Conservation (phyloP, 2,797 vertebrate genomes). For the Thunnus albacares region DNA sequence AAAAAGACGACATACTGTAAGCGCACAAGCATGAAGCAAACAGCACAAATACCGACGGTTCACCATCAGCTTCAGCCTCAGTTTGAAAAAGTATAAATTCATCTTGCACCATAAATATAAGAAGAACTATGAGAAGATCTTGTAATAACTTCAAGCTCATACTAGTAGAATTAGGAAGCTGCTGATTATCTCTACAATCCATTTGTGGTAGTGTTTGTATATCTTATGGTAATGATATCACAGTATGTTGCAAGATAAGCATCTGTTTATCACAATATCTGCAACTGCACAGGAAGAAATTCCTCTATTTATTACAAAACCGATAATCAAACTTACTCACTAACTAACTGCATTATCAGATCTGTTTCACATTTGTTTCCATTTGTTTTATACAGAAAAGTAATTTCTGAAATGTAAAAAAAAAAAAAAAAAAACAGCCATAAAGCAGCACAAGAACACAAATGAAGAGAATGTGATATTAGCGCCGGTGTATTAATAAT, state of each 20-base stretch:
- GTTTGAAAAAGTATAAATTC: background rate
- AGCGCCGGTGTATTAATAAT: background rate
- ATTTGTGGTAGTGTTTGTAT: background rate
- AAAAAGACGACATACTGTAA: constrained; percentile 11
- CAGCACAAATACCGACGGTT: background rate
- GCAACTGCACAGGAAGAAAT: background rate
- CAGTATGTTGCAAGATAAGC: background rate
- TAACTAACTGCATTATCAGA: background rate
- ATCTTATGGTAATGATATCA: too few relatives aligned
- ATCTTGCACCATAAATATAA: background rate
- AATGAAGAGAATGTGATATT: background rate
- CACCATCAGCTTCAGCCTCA: background rate
- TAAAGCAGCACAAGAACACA: background rate
- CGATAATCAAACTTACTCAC: background rate
- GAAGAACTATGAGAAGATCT: background rate
- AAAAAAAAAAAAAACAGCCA: too few relatives aligned
- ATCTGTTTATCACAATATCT: background rate
- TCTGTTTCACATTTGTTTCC: too few relatives aligned
- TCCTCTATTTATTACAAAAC: background rate
- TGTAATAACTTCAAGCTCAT: too few relatives aligned
- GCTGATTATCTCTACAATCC: background rate
- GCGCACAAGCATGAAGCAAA: background rate
- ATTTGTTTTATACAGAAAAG: too few relatives aligned
- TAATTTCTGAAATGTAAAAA: background rate
- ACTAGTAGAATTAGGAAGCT: too few relatives aligned